Evolutionary conservation across 2,113 vertebrate genomes (phyloP).

Genomic region (Electrona antarctica): DNA sequence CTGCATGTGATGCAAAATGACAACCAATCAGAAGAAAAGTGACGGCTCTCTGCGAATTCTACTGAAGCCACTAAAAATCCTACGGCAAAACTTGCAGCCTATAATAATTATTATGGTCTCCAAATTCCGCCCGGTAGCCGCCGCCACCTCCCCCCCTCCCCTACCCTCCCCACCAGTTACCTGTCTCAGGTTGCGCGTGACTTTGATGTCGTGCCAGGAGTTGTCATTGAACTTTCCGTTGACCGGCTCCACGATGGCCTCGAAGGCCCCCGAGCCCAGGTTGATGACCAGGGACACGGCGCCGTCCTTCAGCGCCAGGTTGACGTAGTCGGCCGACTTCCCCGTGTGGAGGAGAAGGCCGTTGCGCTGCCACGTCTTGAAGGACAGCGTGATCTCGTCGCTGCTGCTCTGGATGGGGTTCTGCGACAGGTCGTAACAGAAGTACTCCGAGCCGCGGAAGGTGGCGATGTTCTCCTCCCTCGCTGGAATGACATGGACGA

Average conservation of each 20-base stretch:
- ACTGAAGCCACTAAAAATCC: not conserved
- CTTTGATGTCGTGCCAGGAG: constrained; percentile 97
- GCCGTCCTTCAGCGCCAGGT: constrained; percentile 95
- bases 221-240: constrained; percentile 99
- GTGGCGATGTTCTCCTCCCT: constrained; percentile 97
- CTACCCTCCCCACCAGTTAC: constrained; percentile 83
- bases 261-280: constrained; percentile 97
- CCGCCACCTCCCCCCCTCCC: not conserved
- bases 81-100: constrained; percentile 44
- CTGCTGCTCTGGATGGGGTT: constrained; percentile 99
- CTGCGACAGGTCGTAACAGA: constrained; percentile 97
- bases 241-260: constrained; percentile 97
- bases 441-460: constrained; percentile 96
- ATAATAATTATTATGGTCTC: not conserved
- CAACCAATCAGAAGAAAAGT: constrained; percentile 67
- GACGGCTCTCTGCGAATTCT: constrained; percentile 54
- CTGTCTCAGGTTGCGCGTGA: constrained; percentile 98
- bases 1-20: constrained; percentile 65
- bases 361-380: constrained; percentile 97
- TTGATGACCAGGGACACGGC: constrained; percentile 97
- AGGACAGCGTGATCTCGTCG: constrained; percentile 96
- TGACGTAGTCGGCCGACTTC: constrained; percentile 97
- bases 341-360: constrained; percentile 98
- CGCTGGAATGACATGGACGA: constrained; percentile 69
- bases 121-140: too few relatives aligned